phyloP scores from a whole-genome alignment of 2,888 invertebrate genomes.

The Salticus scenicus region DNA sequence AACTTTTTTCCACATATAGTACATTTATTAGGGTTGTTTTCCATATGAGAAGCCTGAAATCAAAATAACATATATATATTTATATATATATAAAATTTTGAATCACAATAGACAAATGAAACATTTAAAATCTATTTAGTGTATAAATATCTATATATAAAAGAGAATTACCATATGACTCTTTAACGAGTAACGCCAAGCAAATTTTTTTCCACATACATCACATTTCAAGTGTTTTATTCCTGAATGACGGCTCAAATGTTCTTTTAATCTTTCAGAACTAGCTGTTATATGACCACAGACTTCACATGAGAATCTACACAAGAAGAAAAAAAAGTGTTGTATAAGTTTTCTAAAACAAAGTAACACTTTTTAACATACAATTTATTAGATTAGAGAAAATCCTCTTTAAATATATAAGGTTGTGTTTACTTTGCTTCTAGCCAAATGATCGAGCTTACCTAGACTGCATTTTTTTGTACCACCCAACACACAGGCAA shows the following conservation, averaged over 20 bases:
- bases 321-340: background rate
- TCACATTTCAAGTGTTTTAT: conserved; percentile 63
- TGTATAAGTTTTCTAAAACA: too few relatives aligned
- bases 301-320: conserved; percentile 46
- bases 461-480: too few relatives aligned
- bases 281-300: conserved; percentile 55
- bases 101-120: too few relatives aligned
- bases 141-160: background rate
- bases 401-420: too few relatives aligned
- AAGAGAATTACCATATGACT: conserved; percentile 54
- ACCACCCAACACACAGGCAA: too few relatives aligned
- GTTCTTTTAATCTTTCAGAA: conserved; percentile 54
- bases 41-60: conserved; percentile 61
- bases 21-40: conserved; percentile 69
- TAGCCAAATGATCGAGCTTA: too few relatives aligned
- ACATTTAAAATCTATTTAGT: too few relatives aligned
- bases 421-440: too few relatives aligned
- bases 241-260: conserved; percentile 64
- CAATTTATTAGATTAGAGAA: too few relatives aligned
- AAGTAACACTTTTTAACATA: too few relatives aligned
- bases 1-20: conserved; percentile 71
- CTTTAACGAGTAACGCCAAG: conserved; percentile 68
- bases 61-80: background rate
- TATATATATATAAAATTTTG: background rate
- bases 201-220: conserved; percentile 69